A percentile compares a stretch with the other conserved stretches of the same genome.
Evolutionary conservation across 2,113 vertebrate genomes (phyloP).

Genomic region (Melanotaenia duboulayi): DNA sequence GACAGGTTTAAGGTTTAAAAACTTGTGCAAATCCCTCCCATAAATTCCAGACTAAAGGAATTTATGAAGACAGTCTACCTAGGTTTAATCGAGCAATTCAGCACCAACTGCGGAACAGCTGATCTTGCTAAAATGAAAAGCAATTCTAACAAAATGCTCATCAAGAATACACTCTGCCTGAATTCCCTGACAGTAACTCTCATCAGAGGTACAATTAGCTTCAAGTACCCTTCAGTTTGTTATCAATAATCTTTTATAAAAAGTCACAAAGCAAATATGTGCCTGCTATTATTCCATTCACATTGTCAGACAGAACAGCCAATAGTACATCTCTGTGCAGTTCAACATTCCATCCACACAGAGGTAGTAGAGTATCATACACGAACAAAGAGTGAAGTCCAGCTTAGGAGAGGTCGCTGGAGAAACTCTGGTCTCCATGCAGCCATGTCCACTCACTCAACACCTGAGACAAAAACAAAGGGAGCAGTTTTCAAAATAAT

Average conservation of each 20-base stretch:
- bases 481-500: neutral
- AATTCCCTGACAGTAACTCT: neutral
- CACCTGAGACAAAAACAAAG: slow-evolving; percentile 59
- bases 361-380: slow-evolving; percentile 54
- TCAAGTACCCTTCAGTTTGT: neutral
- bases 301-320: neutral
- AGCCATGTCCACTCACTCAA: slow-evolving; percentile 81
- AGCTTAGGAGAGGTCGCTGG: slow-evolving; percentile 69
- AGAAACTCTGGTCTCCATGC: slow-evolving; percentile 60
- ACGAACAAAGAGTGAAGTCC: neutral
- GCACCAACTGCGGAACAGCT: neutral
- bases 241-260: slow-evolving; percentile 2
- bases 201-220: neutral
- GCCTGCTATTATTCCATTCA: slow-evolving; percentile 16
- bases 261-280: slow-evolving; percentile 16
- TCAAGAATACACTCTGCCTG: neutral
- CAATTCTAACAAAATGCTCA: neutral
- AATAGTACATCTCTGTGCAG: slow-evolving; percentile 3
- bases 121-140: neutral
- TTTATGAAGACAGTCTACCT: neutral
- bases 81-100: neutral
- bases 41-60: neutral
- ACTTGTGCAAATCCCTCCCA: neutral
- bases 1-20: neutral
- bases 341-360: slow-evolving; percentile 56